phyloP scores from a whole-genome alignment of 2,888 invertebrate species.

The Oscheius sp. region DNA sequence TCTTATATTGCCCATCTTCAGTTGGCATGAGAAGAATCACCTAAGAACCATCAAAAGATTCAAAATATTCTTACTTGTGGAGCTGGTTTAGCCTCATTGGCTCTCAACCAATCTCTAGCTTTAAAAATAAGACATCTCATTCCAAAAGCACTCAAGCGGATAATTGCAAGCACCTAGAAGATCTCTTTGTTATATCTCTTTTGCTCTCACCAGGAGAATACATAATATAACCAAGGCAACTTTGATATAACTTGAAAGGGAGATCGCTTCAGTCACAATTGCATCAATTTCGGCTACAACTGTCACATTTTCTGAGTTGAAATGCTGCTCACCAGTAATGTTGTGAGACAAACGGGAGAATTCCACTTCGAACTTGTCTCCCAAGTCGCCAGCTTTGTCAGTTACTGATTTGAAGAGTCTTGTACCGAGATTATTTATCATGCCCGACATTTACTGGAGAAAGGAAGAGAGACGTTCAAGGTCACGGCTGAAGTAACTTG shows the following conservation, averaged over 20 bases:
- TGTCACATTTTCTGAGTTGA: too few species aligned
- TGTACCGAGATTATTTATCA: conserved; percentile 78
- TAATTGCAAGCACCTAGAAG: conserved; percentile 39
- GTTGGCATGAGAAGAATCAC: conserved; percentile 58
- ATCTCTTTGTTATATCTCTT: neutral
- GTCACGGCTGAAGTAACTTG: too few species aligned
- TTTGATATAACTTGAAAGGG: conserved; percentile 55
- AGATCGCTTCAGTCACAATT: conserved; percentile 50
- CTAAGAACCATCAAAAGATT: too few species aligned
- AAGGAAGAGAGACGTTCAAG: too few species aligned
- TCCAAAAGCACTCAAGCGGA: conserved; percentile 48
- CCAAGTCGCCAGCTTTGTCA: conserved; percentile 57
- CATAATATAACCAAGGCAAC: conserved; percentile 46
- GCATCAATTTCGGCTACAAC: conserved; percentile 56
- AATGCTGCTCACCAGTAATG: conserved; percentile 54
- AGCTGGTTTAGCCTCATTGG: conserved; percentile 40
- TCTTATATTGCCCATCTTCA: conserved; percentile 45
- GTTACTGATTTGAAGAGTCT: conserved; percentile 78
- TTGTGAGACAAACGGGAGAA: conserved; percentile 49
- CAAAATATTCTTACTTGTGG: conserved; percentile 50
- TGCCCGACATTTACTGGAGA: conserved; percentile 38
- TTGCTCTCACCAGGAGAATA: conserved; percentile 36
- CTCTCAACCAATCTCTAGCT: conserved; percentile 46
- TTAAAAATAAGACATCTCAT: conserved; percentile 48
- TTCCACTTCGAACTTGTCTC: conserved; percentile 56